Evolutionary conservation across 2,797 vertebrate genomes (phyloP), one percentile per base, ranked within the genome.

Genomic region (Platyrinchus mystaceus): DNA sequence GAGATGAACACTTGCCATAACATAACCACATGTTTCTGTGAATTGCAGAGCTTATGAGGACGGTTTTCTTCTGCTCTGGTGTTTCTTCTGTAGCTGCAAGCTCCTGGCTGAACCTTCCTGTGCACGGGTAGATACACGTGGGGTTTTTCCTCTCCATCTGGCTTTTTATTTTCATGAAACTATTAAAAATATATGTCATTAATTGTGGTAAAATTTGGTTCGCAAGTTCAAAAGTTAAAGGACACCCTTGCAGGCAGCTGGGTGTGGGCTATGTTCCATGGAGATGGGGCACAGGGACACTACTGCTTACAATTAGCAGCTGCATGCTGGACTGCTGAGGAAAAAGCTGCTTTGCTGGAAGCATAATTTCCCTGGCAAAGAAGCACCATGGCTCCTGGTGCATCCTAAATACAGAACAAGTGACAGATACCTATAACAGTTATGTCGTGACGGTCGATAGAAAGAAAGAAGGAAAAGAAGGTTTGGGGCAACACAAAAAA

Each of bases 11-110:
- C 14, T 37, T 2, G 1, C 24, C 4, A 3, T 32, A 43, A 53
- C 23, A 44, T 23, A 62, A 6, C 10, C 3, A 6, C 0, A 0
- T 7, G 4, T 9, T 63, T 36, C 52, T 60, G 20, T 0, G 0
- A 60, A 27, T 23, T 1, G 3, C 28, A 73, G 66, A 52, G 22
- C 7, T 63, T 63, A 64, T 1, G 1, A 63, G 18, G 6, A 4
- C 0, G 0, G 5, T 24, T 53, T 34, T 53, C 21, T 59, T 63
- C 24, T 36, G 19, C 27, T 71, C 23, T 62, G 20, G 4, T 66
- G 26, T 14, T 52, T 70, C 63, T 53, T 46, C 46, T 89, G 41
- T 55, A 50, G 43, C 18, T 1, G 0, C 23, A 34, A 68, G 9
- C 13, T 66, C 7, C 32, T 2, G 3, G 28, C 23, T 26, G 28